Conservation (phyloP, 1,140 invertebrate genomes). For the Anadara kagoshimensis region DNA sequence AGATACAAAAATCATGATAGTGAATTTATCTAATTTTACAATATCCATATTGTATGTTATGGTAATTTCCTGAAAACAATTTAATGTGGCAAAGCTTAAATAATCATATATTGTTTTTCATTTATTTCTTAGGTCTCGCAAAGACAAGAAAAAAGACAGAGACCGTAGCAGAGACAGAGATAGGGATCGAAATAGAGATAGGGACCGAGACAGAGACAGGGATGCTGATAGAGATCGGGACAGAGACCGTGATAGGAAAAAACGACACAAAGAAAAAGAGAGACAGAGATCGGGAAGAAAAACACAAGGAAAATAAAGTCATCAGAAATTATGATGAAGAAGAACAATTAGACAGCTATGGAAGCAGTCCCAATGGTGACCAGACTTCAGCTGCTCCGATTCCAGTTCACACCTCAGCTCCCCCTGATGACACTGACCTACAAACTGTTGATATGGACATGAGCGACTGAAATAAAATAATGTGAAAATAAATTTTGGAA, state of each 20-base stretch:
- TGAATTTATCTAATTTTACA: too few species aligned
- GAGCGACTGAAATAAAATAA: conserved; percentile 53
- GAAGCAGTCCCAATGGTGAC: conserved; percentile 48
- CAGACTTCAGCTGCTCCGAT: conserved; percentile 11
- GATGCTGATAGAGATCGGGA: conserved; percentile 48
- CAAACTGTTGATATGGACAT: conserved; percentile 67
- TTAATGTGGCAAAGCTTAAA: background rate
- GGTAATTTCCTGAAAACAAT: too few species aligned
- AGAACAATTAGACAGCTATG: conserved; percentile 60
- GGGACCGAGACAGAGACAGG: conserved; percentile 43
- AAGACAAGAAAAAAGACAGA: conserved; percentile 48
- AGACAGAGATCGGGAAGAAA: conserved; percentile 40
- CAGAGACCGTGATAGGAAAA: conserved; percentile 49
- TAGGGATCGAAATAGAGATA: conserved; percentile 36
- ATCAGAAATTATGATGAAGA: conserved; percentile 77
- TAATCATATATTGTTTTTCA: background rate
- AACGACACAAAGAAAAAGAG: conserved; percentile 51
- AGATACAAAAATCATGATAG: too few species aligned
- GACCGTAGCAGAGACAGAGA: conserved; percentile 48
- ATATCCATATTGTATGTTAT: too few species aligned
- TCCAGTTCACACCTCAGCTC: conserved; percentile 16
- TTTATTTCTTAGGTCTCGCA: conserved; percentile 47
- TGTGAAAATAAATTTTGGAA: too few species aligned
- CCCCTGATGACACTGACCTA: conserved; percentile 46
- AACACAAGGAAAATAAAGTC: conserved; percentile 66